Conservation (phyloP, 2,113 vertebrate genomes). For the Felis catus region F.catus_Fca126_mat1.0 CM031423.1:1940001-1940500, state of each 20-base stretch:
- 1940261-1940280: neutral
- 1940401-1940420: too few relatives aligned
- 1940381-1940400: accelerated
- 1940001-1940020: neutral
- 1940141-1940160: neutral
- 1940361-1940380: accelerated
- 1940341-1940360: accelerated
- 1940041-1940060: neutral
- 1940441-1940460: accelerated
- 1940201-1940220: neutral
- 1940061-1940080: neutral
- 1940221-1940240: neutral
- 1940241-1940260: neutral
- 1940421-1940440: neutral
- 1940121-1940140: neutral
- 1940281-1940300: accelerated
- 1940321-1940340: accelerated
- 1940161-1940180: neutral
- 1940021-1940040: too few relatives aligned
- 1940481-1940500: neutral
- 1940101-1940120: neutral
- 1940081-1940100: too few relatives aligned
- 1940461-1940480: accelerated
- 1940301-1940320: neutral
- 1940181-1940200: neutral